phyloP scores from a whole-genome alignment of 1,140 invertebrate genomes.

The Nephotettix cincticeps region DNA sequence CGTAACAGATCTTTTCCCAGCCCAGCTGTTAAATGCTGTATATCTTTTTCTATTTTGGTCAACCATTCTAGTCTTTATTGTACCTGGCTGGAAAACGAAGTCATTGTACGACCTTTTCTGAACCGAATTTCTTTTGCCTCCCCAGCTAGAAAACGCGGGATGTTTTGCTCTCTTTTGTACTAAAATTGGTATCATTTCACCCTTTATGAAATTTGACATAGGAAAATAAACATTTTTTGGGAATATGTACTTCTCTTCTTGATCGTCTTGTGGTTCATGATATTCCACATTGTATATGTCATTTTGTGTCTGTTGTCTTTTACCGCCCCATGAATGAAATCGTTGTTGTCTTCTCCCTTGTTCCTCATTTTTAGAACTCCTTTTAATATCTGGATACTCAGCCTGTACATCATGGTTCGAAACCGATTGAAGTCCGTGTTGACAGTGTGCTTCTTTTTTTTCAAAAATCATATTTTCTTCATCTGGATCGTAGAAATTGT shows the following conservation, averaged over 20 bases:
- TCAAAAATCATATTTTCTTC: neutral
- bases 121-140: slow-evolving; percentile 22
- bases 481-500: neutral
- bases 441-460: neutral
- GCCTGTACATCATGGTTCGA: neutral
- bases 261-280: too few relatives aligned
- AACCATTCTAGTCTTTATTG: neutral
- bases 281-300: too few relatives aligned
- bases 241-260: too few relatives aligned
- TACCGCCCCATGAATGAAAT: slow-evolving; percentile 19
- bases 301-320: neutral
- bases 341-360: neutral
- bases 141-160: slow-evolving; percentile 35
- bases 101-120: neutral
- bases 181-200: too few relatives aligned
- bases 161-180: too few relatives aligned
- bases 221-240: too few relatives aligned
- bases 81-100: neutral
- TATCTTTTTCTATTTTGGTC: slow-evolving; percentile 19
- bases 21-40: slow-evolving; percentile 39
- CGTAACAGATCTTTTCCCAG: slow-evolving; percentile 39
- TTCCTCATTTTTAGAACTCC: neutral
- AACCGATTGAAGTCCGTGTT: neutral
- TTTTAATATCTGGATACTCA: neutral
- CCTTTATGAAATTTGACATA: too few relatives aligned